A percentile compares a stretch with the other conserved stretches of the same genome.
These are phyloP conservation scores for Brachionichthys hirsutus DNA, from an alignment of 2,113 vertebrate species.

Conservation along the genomic window DNA sequence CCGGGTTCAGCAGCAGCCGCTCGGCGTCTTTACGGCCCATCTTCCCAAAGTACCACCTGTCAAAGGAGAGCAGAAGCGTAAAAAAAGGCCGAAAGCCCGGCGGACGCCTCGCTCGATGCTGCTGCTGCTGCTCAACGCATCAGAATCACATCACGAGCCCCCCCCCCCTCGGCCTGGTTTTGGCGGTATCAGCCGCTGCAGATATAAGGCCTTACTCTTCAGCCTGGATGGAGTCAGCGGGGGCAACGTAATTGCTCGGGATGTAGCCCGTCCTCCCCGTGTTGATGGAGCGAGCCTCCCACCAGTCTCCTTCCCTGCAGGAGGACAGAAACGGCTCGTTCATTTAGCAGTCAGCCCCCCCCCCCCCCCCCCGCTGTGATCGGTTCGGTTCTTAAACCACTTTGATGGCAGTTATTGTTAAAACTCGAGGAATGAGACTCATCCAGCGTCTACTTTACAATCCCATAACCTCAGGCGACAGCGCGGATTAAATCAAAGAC, in stretches of 20 bases:
- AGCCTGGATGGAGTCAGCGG: slow-evolving; percentile 98
- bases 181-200: background rate
- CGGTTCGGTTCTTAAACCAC: slow-evolving; percentile 16
- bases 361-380: background rate
- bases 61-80: slow-evolving; percentile 18
- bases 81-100: background rate
- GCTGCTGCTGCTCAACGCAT: too few relatives aligned
- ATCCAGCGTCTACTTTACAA: too few relatives aligned
- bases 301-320: slow-evolving; percentile 97
- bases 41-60: slow-evolving; percentile 99
- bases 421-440: too few relatives aligned
- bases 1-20: slow-evolving; percentile 91
- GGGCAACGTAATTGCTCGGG: slow-evolving; percentile 98
- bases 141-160: slow-evolving; percentile 5
- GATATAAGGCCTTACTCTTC: slow-evolving; percentile 88
- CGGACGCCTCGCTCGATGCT: too few relatives aligned
- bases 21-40: slow-evolving; percentile 99
- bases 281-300: slow-evolving; percentile 98
- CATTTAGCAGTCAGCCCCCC: slow-evolving; percentile 14
- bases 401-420: background rate
- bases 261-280: slow-evolving; percentile 98
- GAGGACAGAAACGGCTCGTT: slow-evolving; percentile 12
- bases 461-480: too few relatives aligned
- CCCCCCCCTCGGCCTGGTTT: too few relatives aligned
- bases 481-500: too few relatives aligned